Evolutionary conservation across 2,797 vertebrate genomes (phyloP).

Genomic region (Petrocephalus sullivani): DNA sequence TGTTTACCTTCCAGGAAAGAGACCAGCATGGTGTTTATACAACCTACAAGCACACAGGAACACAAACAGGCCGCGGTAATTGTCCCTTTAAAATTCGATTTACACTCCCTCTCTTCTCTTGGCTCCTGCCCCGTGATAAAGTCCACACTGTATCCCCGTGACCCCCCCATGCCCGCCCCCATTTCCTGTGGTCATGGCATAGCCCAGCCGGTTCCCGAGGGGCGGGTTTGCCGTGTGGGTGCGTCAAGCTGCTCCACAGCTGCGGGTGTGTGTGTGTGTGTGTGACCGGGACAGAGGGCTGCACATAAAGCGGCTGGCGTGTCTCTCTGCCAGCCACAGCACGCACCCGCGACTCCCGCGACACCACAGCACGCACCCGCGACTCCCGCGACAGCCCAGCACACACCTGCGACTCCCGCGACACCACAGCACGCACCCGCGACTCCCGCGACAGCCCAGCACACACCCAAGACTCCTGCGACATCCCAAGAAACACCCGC

Average conservation of each 20-base stretch:
- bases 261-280: neutral
- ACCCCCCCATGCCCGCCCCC: neutral
- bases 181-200: neutral
- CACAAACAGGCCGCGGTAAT: neutral
- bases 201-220: neutral
- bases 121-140: neutral
- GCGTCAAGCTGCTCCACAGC: neutral
- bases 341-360: neutral
- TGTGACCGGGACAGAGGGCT: neutral
- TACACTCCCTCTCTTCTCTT: neutral
- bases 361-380: neutral
- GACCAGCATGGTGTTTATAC: neutral
- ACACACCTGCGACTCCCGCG: too few species aligned
- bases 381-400: neutral
- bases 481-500: neutral
- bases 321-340: neutral
- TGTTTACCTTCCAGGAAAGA: neutral
- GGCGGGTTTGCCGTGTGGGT: neutral
- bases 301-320: neutral
- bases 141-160: neutral
- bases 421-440: neutral
- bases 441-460: neutral
- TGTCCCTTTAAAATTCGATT: neutral
- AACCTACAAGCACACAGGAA: neutral
- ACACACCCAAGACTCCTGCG: neutral